A percentile compares a stretch with the other conserved stretches of the same genome.
Evolutionary conservation across 2,113 vertebrate species (phyloP).

Genomic region (Chaetorhynchus papuensis): DNA sequence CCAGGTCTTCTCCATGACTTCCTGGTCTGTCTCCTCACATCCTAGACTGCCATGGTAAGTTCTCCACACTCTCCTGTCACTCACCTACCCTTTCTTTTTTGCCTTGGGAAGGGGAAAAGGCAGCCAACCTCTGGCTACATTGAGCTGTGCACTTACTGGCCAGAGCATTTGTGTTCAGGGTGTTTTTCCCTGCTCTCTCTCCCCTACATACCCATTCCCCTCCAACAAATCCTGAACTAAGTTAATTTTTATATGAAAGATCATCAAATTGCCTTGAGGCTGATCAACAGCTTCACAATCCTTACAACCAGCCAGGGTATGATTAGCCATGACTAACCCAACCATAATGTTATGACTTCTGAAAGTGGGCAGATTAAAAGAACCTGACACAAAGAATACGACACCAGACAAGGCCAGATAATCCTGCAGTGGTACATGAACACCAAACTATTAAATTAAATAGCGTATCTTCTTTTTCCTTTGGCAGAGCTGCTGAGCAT

Average conservation of each 20-base stretch:
- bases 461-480: neutral
- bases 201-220: too few relatives aligned
- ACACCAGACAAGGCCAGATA: neutral
- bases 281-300: neutral
- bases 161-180: neutral
- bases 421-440: neutral
- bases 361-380: neutral
- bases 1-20: neutral
- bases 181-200: neutral
- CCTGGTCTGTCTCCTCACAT: neutral
- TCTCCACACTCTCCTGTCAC: neutral
- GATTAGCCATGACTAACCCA: neutral
- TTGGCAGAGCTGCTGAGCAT: neutral
- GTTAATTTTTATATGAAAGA: neutral
- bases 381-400: neutral
- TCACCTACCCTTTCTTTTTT: neutral
- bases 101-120: neutral
- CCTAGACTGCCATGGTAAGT: neutral
- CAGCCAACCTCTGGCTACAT: neutral
- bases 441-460: neutral
- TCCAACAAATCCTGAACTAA: neutral
- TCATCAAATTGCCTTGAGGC: neutral
- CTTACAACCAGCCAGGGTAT: neutral
- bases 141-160: neutral
- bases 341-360: neutral